phyloP scores from a whole-genome alignment of 2,797 vertebrate genomes.

The Cryptoblepharus egeriae region DNA sequence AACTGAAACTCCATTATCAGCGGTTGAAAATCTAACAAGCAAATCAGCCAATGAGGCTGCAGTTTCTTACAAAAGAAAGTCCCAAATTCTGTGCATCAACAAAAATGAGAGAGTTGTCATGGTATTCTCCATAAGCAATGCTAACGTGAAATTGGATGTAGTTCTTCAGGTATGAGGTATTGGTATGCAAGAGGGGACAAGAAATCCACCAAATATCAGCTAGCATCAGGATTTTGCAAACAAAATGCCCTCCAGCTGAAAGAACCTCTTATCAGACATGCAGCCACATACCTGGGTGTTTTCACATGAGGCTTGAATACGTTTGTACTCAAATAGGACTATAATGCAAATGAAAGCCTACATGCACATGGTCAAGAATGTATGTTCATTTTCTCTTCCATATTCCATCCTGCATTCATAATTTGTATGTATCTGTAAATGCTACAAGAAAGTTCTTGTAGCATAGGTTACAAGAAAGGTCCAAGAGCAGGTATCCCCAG shows the following conservation, averaged over 20 bases:
- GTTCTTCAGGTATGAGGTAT: background rate
- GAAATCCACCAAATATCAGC: background rate
- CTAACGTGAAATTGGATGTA: background rate
- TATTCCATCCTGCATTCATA: background rate
- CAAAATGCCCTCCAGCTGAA: background rate
- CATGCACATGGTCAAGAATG: background rate
- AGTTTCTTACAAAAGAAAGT: background rate
- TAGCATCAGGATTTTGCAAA: background rate
- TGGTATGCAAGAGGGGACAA: background rate
- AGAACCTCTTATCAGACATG: background rate
- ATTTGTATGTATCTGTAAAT: background rate
- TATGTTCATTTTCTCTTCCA: background rate
- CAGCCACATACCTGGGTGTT: background rate
- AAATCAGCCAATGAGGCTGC: constrained; percentile 10
- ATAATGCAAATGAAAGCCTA: background rate
- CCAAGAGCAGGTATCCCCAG: too few relatives aligned
- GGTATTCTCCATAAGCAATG: background rate
- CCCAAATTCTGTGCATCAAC: constrained; percentile 15
- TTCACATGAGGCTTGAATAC: background rate
- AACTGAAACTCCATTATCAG: background rate
- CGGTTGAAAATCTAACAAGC: constrained; percentile 24
- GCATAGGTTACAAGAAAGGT: background rate
- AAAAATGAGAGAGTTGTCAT: constrained; percentile 6
- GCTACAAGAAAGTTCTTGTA: too few relatives aligned
- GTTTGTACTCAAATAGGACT: background rate